Evolutionary conservation across 2,113 vertebrate species (phyloP).

Genomic region (Neomonachus schauinslandi): DNA sequence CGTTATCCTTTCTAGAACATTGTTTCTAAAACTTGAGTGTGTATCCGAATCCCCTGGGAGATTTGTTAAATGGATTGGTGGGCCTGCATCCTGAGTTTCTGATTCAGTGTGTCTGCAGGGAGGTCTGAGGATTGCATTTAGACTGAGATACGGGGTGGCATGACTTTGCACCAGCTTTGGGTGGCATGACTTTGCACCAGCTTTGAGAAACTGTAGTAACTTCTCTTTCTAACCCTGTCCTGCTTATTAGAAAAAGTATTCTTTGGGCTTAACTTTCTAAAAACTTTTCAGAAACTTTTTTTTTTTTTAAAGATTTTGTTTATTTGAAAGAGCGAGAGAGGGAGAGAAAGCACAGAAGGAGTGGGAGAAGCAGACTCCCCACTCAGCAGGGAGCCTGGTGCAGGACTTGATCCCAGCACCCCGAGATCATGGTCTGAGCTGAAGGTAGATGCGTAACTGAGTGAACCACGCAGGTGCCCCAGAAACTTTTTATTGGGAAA

Average conservation of each 20-base stretch:
- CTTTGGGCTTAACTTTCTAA: not conserved
- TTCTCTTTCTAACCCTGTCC: not conserved
- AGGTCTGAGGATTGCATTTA: not conserved
- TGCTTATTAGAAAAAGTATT: not conserved
- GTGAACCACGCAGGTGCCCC: not conserved
- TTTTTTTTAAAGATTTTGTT: not conserved
- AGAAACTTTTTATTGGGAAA: not conserved
- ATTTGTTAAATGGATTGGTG: not conserved
- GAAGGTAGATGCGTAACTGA: not conserved
- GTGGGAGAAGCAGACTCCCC: not conserved
- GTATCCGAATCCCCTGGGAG: too few relatives aligned
- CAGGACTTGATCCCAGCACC: not conserved
- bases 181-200: fast-evolving
- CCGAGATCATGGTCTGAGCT: not conserved
- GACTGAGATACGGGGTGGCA: fast-evolving
- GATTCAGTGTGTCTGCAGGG: not conserved
- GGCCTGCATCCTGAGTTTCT: not conserved
- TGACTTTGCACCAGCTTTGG: not conserved
- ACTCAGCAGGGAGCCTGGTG: not conserved
- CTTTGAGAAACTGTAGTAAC: not conserved
- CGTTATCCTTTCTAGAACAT: not conserved
- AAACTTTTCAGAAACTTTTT: not conserved
- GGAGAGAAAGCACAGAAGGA: not conserved
- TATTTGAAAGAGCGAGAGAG: not conserved
- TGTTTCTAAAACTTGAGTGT: not conserved